Evolutionary conservation across 2,113 vertebrate genomes (phyloP), one percentile per base, ranked within the genome.

Genomic region (Thalassoma bifasciatum): DNA sequence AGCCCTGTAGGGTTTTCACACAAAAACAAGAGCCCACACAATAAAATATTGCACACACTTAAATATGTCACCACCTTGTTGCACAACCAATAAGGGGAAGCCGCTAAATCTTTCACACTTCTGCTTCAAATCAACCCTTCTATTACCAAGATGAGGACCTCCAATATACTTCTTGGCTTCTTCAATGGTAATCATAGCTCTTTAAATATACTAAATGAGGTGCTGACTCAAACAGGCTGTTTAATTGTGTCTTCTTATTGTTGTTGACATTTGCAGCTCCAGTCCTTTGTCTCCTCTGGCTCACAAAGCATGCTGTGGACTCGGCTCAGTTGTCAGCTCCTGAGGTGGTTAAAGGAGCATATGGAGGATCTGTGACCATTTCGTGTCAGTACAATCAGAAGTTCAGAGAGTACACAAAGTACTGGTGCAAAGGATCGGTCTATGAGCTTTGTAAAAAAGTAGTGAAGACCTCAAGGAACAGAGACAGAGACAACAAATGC

Each of bases 351-450:
- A 72, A 6, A 7, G 88, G 19, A 22, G 16, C 26, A 0, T 2
- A 6, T 0, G 70, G 75, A 12, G 82, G 70, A 24, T 85, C 83
- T 6, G 72, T 86, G 60, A 81, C 30, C 0, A 57, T 92, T 14
- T 1, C 40, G 1, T 92, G 89, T 59, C 74, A 52, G 30, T 92
- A 90, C 8, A 17, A 79, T 6, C 10, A 1, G 10, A 1, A 4
- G 36, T 88, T 56, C 61, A 82, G 58, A 51, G 8, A 79, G 1
- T 3, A 72, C 54, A 38, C 73, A 22, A 92, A 92, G 82, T 91
- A 91, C 81, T 92, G 88, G 90, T 92, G 91, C 75, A 91, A 21
- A 80, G 90, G 90, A 19, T 1, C 0, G 0, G 1, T 67, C 4
- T 90, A 89, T 13, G 37, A 75, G 9, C 3, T 72, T 7, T 89